These are phyloP conservation scores for Cotesia congregata DNA, from an alignment of 2,888 invertebrate species.

Conservation along the genomic window DNA sequence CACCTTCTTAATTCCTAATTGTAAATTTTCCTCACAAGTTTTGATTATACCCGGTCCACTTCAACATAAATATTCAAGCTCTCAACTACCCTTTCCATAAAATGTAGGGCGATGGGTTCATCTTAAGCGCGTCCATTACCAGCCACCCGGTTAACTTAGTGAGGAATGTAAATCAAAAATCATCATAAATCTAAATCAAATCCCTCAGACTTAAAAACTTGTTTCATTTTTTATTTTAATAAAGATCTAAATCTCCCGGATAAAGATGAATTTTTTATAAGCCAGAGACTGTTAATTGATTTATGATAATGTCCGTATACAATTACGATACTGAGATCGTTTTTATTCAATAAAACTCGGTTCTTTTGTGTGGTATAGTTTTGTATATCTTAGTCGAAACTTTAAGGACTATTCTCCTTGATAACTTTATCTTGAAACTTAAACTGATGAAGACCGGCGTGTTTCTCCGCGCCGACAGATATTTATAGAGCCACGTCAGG, in stretches of 20 bases:
- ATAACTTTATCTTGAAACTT: constrained; percentile 30
- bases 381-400: background rate
- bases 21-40: constrained; percentile 32
- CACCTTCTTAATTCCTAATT: background rate
- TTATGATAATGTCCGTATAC: background rate
- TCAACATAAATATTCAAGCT: constrained; percentile 49
- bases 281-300: constrained; percentile 14
- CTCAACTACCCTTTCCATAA: constrained; percentile 28
- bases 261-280: too few relatives aligned
- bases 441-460: constrained; percentile 10
- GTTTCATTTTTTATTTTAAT: background rate
- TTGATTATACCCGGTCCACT: constrained; percentile 46
- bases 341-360: background rate
- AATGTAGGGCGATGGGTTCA: constrained; percentile 46
- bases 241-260: background rate
- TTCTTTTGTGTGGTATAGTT: background rate
- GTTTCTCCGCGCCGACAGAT: constrained; percentile 30
- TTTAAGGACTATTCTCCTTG: constrained; percentile 15
- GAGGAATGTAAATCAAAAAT: constrained; percentile 22
- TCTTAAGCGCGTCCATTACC: constrained; percentile 49
- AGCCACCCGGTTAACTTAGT: constrained; percentile 21
- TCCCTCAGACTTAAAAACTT: background rate
- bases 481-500: constrained; percentile 45
- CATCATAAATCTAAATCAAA: constrained; percentile 21
- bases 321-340: background rate